A percentile compares a stretch with the other conserved stretches of the same genome.
Conservation (phyloP, 2,888 invertebrate genomes). For the Lepidonotus clava region DNA sequence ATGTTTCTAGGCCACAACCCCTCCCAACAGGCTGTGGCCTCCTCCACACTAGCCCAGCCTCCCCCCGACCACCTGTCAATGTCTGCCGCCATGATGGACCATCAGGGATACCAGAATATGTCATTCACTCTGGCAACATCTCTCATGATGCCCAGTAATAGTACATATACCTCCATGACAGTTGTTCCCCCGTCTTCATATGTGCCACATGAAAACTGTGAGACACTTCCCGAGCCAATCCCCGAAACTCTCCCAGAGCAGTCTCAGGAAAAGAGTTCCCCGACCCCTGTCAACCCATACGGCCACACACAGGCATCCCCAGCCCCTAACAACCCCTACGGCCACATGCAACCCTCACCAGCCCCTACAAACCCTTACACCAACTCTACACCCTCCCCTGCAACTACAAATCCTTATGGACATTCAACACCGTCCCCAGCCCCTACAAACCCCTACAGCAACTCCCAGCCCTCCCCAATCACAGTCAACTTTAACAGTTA, state of each 20-base stretch:
- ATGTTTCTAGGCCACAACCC: constrained; percentile 22
- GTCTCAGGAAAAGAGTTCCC: no score
- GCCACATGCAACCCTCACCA: background rate
- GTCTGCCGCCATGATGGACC: background rate
- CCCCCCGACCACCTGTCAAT: no score
- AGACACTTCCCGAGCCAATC: background rate
- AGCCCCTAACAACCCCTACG: background rate
- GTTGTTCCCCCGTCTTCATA: no score
- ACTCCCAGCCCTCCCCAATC: background rate
- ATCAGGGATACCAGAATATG: background rate
- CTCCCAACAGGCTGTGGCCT: background rate
- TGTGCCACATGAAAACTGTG: no score
- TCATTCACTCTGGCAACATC: no score
- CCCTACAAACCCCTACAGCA: background rate
- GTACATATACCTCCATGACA: no score
- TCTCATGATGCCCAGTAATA: no score
- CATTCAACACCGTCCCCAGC: background rate
- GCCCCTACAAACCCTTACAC: constrained; percentile 17
- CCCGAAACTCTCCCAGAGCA: no score
- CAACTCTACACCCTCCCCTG: background rate
- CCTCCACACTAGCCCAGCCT: background rate
- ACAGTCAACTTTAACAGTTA: no score
- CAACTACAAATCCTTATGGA: background rate
- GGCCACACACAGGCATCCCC: background rate
- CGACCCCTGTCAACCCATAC: no score